These are phyloP conservation scores for Bombyx huttoni DNA, from an alignment of 2,888 invertebrate genomes.

Conservation along the genomic window DNA sequence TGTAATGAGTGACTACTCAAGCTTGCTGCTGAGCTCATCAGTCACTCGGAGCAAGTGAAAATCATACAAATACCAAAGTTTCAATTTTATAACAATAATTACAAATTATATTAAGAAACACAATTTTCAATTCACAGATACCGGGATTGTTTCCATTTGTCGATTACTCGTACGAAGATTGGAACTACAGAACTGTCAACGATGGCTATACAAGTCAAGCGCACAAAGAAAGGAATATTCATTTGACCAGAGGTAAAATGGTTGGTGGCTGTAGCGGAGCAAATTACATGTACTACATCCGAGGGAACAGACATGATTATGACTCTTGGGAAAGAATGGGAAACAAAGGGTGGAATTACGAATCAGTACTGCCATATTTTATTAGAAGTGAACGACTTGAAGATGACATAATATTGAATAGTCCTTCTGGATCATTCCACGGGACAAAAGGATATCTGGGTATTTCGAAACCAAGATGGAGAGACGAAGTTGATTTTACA, in stretches of 20 bases:
- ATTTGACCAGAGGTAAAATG: conserved; percentile 72
- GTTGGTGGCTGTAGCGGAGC: conserved; percentile 76
- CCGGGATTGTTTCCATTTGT: conserved; percentile 16
- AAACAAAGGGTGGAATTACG: conserved; percentile 45
- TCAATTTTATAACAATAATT: too few species aligned
- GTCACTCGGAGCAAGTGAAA: too few species aligned
- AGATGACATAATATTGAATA: conserved; percentile 2
- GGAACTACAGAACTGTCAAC: conserved; percentile 65
- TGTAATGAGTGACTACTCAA: too few species aligned
- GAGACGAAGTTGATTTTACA: conserved; percentile 5
- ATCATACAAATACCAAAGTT: too few species aligned
- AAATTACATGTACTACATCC: conserved; percentile 76
- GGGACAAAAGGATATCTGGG: conserved; percentile 12
- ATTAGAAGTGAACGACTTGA: conserved; percentile 18
- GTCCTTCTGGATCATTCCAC: conserved; percentile 5
- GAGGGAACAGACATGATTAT: conserved; percentile 76
- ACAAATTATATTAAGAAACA: too few species aligned
- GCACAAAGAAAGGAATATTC: conserved; percentile 12
- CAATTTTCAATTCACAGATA: conserved; percentile 12
- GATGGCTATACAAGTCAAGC: conserved; percentile 19
- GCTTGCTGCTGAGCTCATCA: too few species aligned
- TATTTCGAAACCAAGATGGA: conserved; percentile 8
- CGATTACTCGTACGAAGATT: conserved; percentile 55
- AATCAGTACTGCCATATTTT: conserved; percentile 21
- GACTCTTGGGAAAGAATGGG: conserved; percentile 64